Conservation (phyloP, 2,113 vertebrate genomes). For the Zeus faber region DNA sequence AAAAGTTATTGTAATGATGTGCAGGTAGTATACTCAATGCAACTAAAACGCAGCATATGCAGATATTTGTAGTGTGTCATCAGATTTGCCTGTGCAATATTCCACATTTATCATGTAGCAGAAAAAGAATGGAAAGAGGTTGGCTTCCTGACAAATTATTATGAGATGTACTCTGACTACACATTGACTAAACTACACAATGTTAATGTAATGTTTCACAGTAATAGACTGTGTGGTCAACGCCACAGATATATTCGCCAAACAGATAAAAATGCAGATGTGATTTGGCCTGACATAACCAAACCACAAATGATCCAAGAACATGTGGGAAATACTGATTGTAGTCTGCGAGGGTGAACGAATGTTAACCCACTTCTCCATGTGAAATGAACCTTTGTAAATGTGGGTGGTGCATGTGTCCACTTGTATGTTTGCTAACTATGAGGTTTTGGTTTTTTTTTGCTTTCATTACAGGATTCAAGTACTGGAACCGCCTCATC, state of each 20-base stretch:
- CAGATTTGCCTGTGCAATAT: neutral
- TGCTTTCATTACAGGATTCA: neutral
- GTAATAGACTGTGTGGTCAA: neutral
- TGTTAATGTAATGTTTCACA: neutral
- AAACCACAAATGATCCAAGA: neutral
- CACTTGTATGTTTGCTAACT: neutral
- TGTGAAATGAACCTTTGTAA: neutral
- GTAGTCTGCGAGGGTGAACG: neutral
- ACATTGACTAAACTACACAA: neutral
- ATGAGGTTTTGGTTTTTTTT: neutral
- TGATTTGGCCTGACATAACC: neutral
- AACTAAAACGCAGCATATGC: too few relatives aligned
- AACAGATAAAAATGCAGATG: neutral
- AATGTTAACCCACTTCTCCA: neutral
- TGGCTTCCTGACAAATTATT: neutral
- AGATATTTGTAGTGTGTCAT: neutral
- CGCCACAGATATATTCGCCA: neutral
- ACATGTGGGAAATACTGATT: constrained; percentile 1
- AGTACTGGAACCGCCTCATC: neutral
- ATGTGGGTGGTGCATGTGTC: neutral
- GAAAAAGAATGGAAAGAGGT: neutral
- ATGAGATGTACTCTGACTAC: neutral
- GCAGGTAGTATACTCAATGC: too few relatives aligned
- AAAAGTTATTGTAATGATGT: neutral
- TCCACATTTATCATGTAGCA: neutral